Conservation (phyloP, 2,113 vertebrate species). For the Okapia johnstoni region DNA sequence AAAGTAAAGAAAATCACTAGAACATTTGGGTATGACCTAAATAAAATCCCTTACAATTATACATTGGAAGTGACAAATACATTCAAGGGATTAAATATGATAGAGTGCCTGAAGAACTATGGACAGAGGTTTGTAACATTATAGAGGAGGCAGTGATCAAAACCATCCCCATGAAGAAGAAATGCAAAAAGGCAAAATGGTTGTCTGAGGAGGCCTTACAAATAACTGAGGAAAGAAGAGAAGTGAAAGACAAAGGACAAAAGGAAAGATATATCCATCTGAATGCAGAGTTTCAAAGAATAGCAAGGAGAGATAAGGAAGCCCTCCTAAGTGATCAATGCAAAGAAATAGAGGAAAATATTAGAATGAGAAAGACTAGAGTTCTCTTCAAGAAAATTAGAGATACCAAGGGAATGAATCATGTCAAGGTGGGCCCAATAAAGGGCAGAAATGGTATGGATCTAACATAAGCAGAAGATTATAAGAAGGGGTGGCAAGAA, state of each 20-base stretch:
- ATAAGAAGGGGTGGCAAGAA: neutral
- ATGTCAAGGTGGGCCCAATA: neutral
- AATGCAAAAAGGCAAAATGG: neutral
- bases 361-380: neutral
- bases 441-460: neutral
- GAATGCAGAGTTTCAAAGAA: neutral
- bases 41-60: neutral
- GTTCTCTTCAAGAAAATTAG: neutral
- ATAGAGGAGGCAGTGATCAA: neutral
- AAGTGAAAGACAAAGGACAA: neutral
- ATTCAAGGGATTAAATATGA: neutral
- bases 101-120: neutral
- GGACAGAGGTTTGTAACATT: neutral
- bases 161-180: neutral
- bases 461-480: neutral
- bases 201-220: neutral
- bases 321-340: neutral
- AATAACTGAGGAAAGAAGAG: neutral
- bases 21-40: neutral
- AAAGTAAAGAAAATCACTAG: neutral
- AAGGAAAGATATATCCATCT: neutral
- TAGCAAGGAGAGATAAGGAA: neutral
- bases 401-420: neutral
- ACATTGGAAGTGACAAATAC: neutral
- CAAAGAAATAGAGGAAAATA: neutral